Conservation (phyloP, 2,113 vertebrate species). For the Cygnus buccinator region DNA sequence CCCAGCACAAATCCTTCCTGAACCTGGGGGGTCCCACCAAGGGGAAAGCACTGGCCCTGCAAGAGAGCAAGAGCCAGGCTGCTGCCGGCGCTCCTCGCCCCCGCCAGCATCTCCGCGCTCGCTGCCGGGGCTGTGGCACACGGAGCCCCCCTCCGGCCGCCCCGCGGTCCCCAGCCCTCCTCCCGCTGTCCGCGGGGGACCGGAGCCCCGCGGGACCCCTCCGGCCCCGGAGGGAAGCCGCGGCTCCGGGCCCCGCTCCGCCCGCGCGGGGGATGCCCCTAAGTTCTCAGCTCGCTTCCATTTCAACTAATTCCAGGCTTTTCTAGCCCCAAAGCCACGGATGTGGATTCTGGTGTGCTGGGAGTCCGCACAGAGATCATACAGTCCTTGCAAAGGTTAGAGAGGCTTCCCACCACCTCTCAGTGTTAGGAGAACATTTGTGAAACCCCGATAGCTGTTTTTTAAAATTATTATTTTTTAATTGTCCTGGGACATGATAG, state of each 20-base stretch:
- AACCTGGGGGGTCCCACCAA: not conserved
- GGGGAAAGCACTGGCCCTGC: not conserved
- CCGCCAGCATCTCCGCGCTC: not conserved
- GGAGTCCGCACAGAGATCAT: accelerated
- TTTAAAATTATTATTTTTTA: too few relatives aligned
- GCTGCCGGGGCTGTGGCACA: not conserved
- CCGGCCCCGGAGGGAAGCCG: too few relatives aligned
- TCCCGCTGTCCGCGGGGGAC: not conserved
- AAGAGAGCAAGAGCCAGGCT: not conserved
- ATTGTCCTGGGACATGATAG: accelerated
- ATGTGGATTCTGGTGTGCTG: accelerated
- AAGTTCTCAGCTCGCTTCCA: not conserved
- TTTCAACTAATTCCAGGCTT: not conserved
- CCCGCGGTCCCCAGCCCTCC: not conserved
- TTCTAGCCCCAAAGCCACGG: accelerated
- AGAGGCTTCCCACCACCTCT: not conserved
- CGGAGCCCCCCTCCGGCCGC: not conserved
- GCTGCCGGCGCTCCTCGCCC: not conserved
- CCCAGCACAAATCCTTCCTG: not conserved
- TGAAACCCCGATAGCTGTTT: not conserved
- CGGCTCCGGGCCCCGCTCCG: too few relatives aligned
- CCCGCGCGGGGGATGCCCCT: too few relatives aligned
- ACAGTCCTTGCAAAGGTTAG: too few relatives aligned
- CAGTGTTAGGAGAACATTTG: not conserved
- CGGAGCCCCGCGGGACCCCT: too few relatives aligned